Evolutionary conservation across 2,113 vertebrate genomes (phyloP).

Genomic region (Tauraco erythrolophus): DNA sequence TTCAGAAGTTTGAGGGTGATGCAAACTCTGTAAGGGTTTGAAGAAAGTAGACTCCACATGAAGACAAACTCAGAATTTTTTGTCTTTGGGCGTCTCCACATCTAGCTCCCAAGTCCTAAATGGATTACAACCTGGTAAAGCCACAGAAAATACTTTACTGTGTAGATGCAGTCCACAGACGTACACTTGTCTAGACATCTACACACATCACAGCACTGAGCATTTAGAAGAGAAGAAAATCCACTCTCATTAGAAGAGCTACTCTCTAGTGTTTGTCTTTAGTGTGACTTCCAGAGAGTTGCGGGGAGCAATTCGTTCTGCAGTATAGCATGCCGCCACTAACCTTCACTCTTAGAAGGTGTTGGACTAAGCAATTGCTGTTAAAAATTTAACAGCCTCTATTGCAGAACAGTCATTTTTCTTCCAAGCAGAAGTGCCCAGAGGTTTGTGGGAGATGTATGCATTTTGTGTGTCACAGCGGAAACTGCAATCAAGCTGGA

Average conservation of each 20-base stretch:
- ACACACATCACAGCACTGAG: neutral
- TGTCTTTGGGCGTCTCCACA: neutral
- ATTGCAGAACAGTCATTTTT: neutral
- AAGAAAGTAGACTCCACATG: neutral
- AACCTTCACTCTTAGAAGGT: neutral
- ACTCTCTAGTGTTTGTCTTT: neutral
- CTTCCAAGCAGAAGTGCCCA: neutral
- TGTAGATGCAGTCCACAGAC: neutral
- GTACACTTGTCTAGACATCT: neutral
- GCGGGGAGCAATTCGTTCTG: neutral
- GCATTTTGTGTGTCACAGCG: neutral
- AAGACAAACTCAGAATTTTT: neutral
- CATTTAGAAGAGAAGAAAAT: neutral
- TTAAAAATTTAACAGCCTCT: neutral
- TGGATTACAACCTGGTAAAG: neutral
- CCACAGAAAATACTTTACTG: neutral
- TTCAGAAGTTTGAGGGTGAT: neutral
- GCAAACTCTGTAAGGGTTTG: neutral
- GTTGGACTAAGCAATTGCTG: neutral
- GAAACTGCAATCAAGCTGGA: neutral
- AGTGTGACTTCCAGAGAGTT: neutral
- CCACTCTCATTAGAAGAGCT: neutral
- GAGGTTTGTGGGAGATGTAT: neutral
- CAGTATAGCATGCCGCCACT: neutral
- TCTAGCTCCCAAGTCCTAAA: neutral